Base-by-base conservation (phyloP, 2,888 invertebrate genomes). In the Drosophila borealis region DNA sequence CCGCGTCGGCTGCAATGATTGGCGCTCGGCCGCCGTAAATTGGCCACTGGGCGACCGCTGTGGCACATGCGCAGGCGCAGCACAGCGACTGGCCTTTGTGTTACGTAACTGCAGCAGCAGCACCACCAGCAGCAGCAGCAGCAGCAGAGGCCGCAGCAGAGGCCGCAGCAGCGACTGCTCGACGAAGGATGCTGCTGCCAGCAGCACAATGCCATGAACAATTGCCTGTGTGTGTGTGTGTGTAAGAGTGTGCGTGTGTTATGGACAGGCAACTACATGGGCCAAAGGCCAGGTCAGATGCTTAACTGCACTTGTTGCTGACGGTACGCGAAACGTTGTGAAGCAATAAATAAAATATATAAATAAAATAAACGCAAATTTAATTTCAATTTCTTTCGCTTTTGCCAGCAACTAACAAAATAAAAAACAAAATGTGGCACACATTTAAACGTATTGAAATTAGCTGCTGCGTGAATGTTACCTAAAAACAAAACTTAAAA, bases 221-320 rank as follows among this genome's bases (percentile, higher is more conserved):
- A 59, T 60, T 36, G 11, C 39, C 14, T 41, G 25, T 14, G 25
- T 5, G 11, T 39, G 4, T 41, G 25, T 46, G 10, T 48, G 50
- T 17, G 29, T 59, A 25, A 61, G 21, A 36, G 36, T 34, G 21
- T 11, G 51, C 10, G 41, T 10, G 25, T 49, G 45, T 46, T 67
- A 67, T 34, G 49, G 49, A 64, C 21, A 34, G 55, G 55, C 45
- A 44, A 51, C 63, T 45, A 25, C 48, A 36, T n/a, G 19, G 37
- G 59, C 59, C 59, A 53, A 68, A 66, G 45, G 34, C 63, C 49
- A 70, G 60, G 67, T 80, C 81, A 91, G 90, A 90, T 75, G 53
- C 78, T 70, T 41, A 72, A 75, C 73, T 86, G 78, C 90, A 91
- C 90, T 91, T 91, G 90, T 91, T 91, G 90, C 91, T 89, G 89